A percentile compares a stretch with the other conserved stretches of the same genome.
These are phyloP conservation scores for Aphelenchoides avenae DNA, from an alignment of 1,140 invertebrate genomes.

Conservation along the genomic window DNA sequence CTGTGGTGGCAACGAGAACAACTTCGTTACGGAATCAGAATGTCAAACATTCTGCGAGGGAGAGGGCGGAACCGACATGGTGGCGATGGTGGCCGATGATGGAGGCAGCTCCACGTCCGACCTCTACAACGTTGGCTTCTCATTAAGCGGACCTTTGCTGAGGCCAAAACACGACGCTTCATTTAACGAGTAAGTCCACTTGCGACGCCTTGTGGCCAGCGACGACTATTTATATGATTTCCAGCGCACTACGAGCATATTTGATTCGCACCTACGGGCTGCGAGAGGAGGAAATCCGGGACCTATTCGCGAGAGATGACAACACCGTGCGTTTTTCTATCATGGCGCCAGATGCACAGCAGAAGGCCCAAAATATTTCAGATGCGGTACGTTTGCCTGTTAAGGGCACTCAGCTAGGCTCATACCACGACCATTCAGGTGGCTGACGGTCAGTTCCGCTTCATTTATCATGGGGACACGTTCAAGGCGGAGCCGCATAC, in stretches of 20 bases:
- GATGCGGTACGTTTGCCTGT: too few species aligned
- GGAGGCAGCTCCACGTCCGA: conserved; percentile 12
- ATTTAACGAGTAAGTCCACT: conserved; percentile 16
- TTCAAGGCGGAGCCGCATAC: conserved; percentile 7
- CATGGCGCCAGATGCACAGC: conserved; percentile 25
- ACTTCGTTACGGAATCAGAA: conserved; percentile 40
- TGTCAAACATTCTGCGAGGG: conserved; percentile 43
- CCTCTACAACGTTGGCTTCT: conserved; percentile 43
- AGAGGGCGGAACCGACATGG: conserved; percentile 25
- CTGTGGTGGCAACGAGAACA: conserved; percentile 45
- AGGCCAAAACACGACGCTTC: conserved; percentile 13
- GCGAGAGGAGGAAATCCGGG: conserved; percentile 26
- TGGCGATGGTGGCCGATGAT: conserved; percentile 20
- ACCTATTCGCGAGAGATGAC: conserved; percentile 38
- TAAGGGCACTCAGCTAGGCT: too few species aligned
- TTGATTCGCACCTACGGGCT: conserved; percentile 25
- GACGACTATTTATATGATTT: too few species aligned
- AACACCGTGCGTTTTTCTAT: conserved; percentile 41
- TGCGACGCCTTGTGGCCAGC: too few species aligned
- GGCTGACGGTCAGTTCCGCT: not conserved
- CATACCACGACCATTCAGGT: too few species aligned
- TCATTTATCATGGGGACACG: conserved; percentile 6
- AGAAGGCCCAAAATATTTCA: conserved; percentile 36
- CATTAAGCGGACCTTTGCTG: conserved; percentile 39
- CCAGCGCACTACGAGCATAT: conserved; percentile 14